These are phyloP conservation scores for Sinella curviseta DNA, from an alignment of 1,140 invertebrate genomes.

Conservation along the genomic window DNA sequence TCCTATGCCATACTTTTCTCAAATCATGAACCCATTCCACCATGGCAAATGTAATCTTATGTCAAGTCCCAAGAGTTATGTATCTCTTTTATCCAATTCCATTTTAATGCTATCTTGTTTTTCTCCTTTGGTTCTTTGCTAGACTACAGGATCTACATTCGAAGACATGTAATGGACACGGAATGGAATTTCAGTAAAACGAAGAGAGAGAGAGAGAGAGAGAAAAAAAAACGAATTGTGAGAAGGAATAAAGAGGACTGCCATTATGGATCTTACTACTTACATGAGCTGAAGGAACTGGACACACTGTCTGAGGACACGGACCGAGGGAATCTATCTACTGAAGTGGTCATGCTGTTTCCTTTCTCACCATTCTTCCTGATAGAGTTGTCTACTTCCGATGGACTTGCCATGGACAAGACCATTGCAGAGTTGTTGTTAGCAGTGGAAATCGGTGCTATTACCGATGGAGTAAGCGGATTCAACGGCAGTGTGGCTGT, in stretches of 20 bases:
- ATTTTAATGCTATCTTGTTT: background rate
- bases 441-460: conserved; percentile 6
- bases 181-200: background rate
- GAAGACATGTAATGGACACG: conserved; percentile 13
- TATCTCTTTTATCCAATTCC: background rate
- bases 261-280: too few species aligned
- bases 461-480: conserved; percentile 56
- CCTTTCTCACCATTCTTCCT: conserved; percentile 31
- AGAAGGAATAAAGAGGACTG: background rate
- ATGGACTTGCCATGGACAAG: conserved; percentile 3
- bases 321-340: conserved; percentile 67
- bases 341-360: conserved; percentile 53
- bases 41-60: conserved; percentile 30
- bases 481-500: conserved; percentile 20
- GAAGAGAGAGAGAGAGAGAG: background rate
- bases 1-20: background rate
- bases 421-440: background rate
- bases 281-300: conserved; percentile 61
- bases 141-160: too few species aligned
- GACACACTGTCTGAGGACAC: conserved; percentile 69
- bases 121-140: too few species aligned
- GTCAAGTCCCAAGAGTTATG: conserved; percentile 27
- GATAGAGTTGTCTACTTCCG: conserved; percentile 25
- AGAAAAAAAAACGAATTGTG: background rate
- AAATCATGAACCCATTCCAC: background rate